A percentile compares a stretch with the other conserved stretches of the same genome.
Conservation (phyloP, 2,113 vertebrate genomes). For the Montifringilla adamsi region DNA sequence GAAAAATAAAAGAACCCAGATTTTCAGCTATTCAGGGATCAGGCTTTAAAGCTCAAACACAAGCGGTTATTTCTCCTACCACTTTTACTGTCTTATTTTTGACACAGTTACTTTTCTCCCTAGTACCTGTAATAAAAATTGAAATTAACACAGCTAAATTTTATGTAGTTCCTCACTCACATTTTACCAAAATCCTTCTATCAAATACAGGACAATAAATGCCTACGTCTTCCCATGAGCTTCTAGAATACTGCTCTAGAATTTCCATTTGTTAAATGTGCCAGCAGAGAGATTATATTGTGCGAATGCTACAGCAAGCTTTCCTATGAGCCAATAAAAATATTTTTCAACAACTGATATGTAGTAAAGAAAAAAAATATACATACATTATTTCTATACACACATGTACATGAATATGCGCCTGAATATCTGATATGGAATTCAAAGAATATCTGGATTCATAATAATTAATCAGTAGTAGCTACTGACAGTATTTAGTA, state of each 20-base stretch:
- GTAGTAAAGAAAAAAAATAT: neutral
- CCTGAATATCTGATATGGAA: neutral
- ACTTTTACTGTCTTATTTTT: neutral
- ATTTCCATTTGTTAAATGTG: neutral
- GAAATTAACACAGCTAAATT: slow-evolving; percentile 17
- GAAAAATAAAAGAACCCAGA: neutral
- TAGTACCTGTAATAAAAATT: neutral
- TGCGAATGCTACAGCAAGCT: neutral
- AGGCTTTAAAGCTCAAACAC: neutral
- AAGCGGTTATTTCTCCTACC: neutral
- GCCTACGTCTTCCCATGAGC: neutral
- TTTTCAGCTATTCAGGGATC: neutral
- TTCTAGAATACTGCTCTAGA: neutral
- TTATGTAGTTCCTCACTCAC: neutral
- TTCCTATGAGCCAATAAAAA: neutral
- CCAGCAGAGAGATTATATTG: neutral
- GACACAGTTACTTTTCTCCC: neutral
- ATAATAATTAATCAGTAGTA: neutral
- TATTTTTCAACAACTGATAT: neutral
- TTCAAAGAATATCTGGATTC: neutral
- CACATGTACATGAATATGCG: neutral
- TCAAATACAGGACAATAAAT: slow-evolving; percentile 4
- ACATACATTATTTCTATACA: neutral
- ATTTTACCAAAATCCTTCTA: neutral
- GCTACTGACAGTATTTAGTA: neutral